Base-by-base conservation (phyloP, 2,888 invertebrate genomes). In the Chrysotoxum bicinctum region DNA sequence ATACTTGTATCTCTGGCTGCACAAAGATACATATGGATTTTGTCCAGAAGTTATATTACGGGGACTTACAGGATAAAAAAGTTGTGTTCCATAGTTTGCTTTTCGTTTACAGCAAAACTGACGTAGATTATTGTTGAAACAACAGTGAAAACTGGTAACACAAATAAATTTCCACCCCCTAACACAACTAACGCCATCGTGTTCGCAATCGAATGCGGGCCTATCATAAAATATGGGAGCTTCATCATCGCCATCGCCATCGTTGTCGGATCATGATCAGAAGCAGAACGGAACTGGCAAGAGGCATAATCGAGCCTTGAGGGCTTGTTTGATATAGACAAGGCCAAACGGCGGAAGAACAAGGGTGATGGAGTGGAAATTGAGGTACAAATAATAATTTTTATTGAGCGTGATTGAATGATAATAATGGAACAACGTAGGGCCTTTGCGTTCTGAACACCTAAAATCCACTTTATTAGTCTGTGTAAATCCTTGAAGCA, bases 321-420 rank as follows among this genome's bases (percentile, higher is more conserved):
- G 23, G 66, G 12, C 50, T n/a, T 19, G 45, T 21, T 32, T 14
- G 48, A 12, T 35, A 35, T 23, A 48, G 50, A 35, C 19, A 50
- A 35, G 50, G 50, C 8, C 32, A 14, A 54, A 73, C 58, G 48
- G 56, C 58, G 21, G n/a, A 1, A 14, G 3, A 37, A 40, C 23
- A 43, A 56, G 40, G 37, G 21, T 32, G 30, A 45, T 52, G 23
- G 50, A 50, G 43, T 48, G 52, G 50, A 69, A 62, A 73, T 68
- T 43, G 78, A 82, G 73, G 78, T 77, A 58, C 37, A 82, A 82
- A 77, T 82, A 78, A 78, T 82, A 82, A 68, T 82, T 82, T 77
- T 78, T 78, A 78, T 82, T 78, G 77, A 78, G 77, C 82, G 73
- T 73, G 77, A 82, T 82, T 82, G 82, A 82, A 82, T 73, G 78